phyloP scores from a whole-genome alignment of 2,797 vertebrate genomes.

The Acropternis orthonyx region DNA sequence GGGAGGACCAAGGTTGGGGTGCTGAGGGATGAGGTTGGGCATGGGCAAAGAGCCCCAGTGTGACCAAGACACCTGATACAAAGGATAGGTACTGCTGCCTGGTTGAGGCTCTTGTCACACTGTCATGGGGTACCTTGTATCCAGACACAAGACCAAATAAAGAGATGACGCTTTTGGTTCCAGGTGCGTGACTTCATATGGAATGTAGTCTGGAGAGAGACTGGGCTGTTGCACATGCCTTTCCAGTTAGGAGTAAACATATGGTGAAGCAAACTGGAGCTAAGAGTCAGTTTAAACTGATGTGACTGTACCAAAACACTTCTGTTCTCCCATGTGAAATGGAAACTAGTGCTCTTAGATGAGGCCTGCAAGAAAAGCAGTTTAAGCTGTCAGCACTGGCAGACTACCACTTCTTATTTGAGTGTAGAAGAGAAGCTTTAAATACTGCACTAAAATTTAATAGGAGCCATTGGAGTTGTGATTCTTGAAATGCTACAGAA shows the following conservation, averaged over 20 bases:
- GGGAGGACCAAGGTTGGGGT: fast-evolving
- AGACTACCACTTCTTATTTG: not conserved
- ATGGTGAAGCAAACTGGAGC: not conserved
- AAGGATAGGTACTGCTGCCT: not conserved
- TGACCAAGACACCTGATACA: not conserved
- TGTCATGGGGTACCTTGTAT: not conserved
- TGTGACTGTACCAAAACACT: not conserved
- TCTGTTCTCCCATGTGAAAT: not conserved
- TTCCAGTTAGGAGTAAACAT: not conserved
- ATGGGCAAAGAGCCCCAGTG: not conserved
- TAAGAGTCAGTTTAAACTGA: not conserved
- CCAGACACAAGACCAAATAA: fast-evolving
- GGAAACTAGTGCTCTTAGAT: not conserved
- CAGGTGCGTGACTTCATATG: not conserved
- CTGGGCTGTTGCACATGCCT: fast-evolving
- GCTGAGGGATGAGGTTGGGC: fast-evolving
- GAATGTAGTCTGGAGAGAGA: not conserved
- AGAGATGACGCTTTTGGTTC: not conserved
- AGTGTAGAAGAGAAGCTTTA: not conserved
- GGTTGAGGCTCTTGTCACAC: not conserved
- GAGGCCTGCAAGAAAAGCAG: not conserved
- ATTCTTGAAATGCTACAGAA: not conserved
- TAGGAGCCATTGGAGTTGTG: not conserved
- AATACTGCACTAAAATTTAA: not conserved
- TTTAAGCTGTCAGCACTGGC: not conserved